Percentiles rank a stretch among this genome's conserved stretches.
phyloP scores from a whole-genome alignment of 2,113 vertebrate species.

The Artemisiospiza belli region DNA sequence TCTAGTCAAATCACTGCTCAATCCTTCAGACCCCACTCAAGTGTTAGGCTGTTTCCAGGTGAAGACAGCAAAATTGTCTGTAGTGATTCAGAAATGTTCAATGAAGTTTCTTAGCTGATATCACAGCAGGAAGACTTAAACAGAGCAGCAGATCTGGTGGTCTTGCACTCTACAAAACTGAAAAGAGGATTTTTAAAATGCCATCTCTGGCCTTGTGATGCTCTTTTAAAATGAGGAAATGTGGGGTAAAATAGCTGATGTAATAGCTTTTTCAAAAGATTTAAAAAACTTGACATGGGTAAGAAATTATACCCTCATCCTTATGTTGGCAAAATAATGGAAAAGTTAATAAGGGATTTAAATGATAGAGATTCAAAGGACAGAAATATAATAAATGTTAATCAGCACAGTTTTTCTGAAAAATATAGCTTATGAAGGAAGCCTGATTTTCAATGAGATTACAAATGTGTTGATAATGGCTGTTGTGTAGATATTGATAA shows the following conservation, averaged over 20 bases:
- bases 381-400: slow-evolving; percentile 5
- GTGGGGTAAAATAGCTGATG: not conserved
- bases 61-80: not conserved
- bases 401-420: not conserved
- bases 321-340: not conserved
- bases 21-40: not conserved
- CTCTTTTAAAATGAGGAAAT: not conserved
- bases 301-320: not conserved
- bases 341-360: slow-evolving; percentile 13
- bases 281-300: not conserved
- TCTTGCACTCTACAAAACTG: not conserved
- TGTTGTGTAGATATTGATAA: not conserved
- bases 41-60: not conserved
- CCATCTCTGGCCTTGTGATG: not conserved
- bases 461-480: not conserved
- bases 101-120: not conserved
- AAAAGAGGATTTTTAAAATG: not conserved
- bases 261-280: not conserved
- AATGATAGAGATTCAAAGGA: not conserved
- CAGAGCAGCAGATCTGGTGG: not conserved
- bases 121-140: not conserved
- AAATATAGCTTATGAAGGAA: not conserved
- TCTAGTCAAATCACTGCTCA: not conserved
- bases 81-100: not conserved
- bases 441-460: not conserved